A percentile compares a stretch with the other conserved stretches of the same genome.
phyloP scores from a whole-genome alignment of 2,888 invertebrate species.

The Polyploca ridens region DNA sequence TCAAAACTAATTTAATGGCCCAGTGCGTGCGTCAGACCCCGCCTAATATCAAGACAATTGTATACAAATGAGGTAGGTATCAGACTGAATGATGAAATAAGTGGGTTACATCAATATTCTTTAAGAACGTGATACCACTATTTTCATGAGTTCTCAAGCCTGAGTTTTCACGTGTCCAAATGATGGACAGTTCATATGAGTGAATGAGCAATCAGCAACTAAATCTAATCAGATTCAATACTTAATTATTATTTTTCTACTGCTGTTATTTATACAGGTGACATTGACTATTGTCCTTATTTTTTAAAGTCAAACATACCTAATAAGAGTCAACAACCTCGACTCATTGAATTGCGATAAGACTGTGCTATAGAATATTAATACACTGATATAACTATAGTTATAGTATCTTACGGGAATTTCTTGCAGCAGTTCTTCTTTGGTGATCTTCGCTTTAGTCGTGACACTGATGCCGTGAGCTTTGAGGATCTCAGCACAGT shows the following conservation, averaged over 20 bases:
- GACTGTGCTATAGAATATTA: slow-evolving; percentile 9
- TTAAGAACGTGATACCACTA: background rate
- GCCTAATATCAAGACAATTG: background rate
- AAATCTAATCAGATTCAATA: too few relatives aligned
- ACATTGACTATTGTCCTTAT: too few relatives aligned
- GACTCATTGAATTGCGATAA: slow-evolving; percentile 27
- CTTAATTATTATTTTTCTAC: background rate
- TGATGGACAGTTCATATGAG: too few relatives aligned
- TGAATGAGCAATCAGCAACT: too few relatives aligned
- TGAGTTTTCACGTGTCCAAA: too few relatives aligned
- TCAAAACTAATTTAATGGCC: background rate
- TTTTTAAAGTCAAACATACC: background rate
- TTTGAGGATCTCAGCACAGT: slow-evolving; percentile 92
- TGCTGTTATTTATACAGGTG: background rate
- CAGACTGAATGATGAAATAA: background rate
- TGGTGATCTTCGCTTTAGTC: slow-evolving; percentile 90
- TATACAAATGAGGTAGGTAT: background rate
- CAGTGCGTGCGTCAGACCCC: background rate
- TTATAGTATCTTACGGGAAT: slow-evolving; percentile 88
- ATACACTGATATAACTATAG: background rate
- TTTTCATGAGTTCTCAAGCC: background rate
- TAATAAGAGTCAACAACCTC: slow-evolving; percentile 32
- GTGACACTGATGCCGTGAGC: slow-evolving; percentile 91
- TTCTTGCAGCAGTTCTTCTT: slow-evolving; percentile 92
- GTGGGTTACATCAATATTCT: background rate